A percentile compares a stretch with the other conserved stretches of the same genome.
phyloP scores from a whole-genome alignment of 1,140 invertebrate genomes.

The Mizuhopecten yessoensis region DNA sequence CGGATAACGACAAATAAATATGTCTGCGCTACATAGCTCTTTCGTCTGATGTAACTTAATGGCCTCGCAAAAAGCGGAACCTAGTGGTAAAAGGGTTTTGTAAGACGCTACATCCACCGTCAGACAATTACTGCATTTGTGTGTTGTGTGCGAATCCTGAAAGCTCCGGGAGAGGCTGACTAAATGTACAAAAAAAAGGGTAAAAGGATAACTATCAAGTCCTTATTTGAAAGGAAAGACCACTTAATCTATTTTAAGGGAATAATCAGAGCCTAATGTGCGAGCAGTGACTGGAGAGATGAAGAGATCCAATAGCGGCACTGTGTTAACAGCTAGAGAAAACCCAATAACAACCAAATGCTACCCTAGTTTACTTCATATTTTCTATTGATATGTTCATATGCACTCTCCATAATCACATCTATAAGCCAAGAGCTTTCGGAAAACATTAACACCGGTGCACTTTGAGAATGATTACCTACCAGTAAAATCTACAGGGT shows the following conservation, averaged over 20 bases:
- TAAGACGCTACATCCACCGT: neutral
- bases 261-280: neutral
- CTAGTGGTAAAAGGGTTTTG: neutral
- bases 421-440: neutral
- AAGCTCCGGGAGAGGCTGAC: neutral
- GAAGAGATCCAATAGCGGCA: neutral
- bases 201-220: neutral
- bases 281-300: neutral
- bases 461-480: neutral
- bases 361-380: neutral
- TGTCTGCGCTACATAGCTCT: neutral
- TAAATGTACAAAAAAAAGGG: neutral
- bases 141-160: neutral
- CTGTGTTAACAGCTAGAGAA: neutral
- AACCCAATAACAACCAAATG: neutral
- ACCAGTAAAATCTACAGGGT: neutral
- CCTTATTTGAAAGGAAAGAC: conserved; percentile 9
- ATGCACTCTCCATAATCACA: neutral
- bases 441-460: neutral
- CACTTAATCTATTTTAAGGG: conserved; percentile 10
- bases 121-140: conserved; percentile 9
- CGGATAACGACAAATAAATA: conserved; percentile 1
- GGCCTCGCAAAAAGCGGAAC: conserved; percentile 4
- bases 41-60: neutral
- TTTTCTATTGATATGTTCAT: neutral